Conservation (phyloP, 2,888 invertebrate genomes). For the Silvanus unidentatus region DNA sequence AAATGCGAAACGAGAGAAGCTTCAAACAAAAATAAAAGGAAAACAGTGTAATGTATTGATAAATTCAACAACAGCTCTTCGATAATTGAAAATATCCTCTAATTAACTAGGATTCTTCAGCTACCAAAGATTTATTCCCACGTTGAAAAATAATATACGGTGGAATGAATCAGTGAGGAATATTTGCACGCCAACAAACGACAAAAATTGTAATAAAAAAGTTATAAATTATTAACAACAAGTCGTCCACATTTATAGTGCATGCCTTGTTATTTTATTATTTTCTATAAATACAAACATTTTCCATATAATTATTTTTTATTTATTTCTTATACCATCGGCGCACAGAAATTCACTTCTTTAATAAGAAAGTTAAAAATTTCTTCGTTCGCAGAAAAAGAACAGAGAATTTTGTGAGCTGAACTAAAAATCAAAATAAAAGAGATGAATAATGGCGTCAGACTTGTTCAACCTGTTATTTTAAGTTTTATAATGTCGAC, state of each 20-base stretch:
- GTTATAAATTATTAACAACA: slow-evolving; percentile 30
- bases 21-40: not conserved
- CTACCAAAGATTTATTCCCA: slow-evolving; percentile 26
- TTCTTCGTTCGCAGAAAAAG: slow-evolving; percentile 17
- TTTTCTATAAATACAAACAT: not conserved
- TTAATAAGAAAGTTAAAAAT: slow-evolving; percentile 35
- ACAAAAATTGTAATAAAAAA: no score
- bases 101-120: slow-evolving; percentile 36
- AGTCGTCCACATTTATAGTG: not conserved
- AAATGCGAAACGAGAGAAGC: no score
- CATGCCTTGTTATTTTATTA: slow-evolving; percentile 12
- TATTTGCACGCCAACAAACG: slow-evolving; percentile 22
- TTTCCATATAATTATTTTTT: no score
- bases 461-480: slow-evolving; percentile 48
- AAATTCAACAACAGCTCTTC: slow-evolving; percentile 29
- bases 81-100: slow-evolving; percentile 38
- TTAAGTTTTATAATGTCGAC: slow-evolving; percentile 43
- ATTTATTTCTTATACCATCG: no score
- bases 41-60: slow-evolving; percentile 30
- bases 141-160: slow-evolving; percentile 8
- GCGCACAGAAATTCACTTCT: slow-evolving; percentile 45
- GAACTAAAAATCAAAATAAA: slow-evolving; percentile 46
- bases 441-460: slow-evolving; percentile 48
- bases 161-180: slow-evolving; percentile 13
- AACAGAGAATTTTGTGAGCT: slow-evolving; percentile 27